These are phyloP conservation scores for Epinephelus lanceolatus DNA, from an alignment of 2,113 vertebrate species.

Conservation along the genomic window DNA sequence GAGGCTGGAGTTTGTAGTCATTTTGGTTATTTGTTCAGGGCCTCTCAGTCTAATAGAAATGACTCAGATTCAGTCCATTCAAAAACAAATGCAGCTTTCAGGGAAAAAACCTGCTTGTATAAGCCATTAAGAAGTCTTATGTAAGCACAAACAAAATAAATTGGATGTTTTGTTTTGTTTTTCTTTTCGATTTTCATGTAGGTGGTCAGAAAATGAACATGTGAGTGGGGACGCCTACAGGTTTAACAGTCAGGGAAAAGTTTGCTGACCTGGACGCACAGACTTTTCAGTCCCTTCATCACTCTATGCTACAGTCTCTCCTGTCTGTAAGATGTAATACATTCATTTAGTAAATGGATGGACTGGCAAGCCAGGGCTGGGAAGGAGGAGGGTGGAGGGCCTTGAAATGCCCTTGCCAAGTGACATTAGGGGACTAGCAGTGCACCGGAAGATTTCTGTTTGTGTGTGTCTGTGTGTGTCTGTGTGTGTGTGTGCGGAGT, in stretches of 20 bases:
- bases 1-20: too few relatives aligned
- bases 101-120: constrained; percentile 42
- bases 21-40: neutral
- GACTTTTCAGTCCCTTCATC: constrained; percentile 4
- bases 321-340: constrained; percentile 66
- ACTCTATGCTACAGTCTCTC: neutral
- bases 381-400: constrained; percentile 39
- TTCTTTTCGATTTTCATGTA: constrained; percentile 32
- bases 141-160: constrained; percentile 57
- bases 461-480: constrained; percentile 37
- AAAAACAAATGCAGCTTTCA: constrained; percentile 45
- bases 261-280: constrained; percentile 37
- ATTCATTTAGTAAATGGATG: constrained; percentile 85
- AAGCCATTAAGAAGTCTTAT: constrained; percentile 58
- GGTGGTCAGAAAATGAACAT: constrained; percentile 48
- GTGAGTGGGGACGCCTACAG: constrained; percentile 1
- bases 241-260: constrained; percentile 37
- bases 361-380: constrained; percentile 67
- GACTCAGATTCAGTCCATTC: constrained; percentile 12
- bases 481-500: constrained; percentile 34
- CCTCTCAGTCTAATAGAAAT: constrained; percentile 6
- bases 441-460: constrained; percentile 18
- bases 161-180: constrained; percentile 27
- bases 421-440: constrained; percentile 65
- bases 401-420: constrained; percentile 74